Conservation (phyloP, 1,140 invertebrate genomes). For the Nephila pilipes region DNA sequence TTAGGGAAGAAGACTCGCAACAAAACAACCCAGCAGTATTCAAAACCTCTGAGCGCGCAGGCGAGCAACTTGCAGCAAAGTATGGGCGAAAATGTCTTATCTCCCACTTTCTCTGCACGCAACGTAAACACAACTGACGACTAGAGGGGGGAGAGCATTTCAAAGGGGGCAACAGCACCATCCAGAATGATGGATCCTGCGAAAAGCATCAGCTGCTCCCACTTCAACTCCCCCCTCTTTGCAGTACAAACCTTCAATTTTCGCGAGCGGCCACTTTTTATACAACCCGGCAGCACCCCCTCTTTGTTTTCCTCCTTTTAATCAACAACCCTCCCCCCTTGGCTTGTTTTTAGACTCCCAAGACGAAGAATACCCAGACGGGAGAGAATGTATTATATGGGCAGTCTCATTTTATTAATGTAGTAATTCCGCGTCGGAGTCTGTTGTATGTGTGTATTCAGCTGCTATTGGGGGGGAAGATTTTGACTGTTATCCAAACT, state of each 20-base stretch:
- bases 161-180: background rate
- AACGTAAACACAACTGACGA: constrained; percentile 66
- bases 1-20: background rate
- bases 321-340: constrained; percentile 59
- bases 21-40: background rate
- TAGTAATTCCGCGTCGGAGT: background rate
- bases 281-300: background rate
- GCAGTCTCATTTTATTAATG: constrained; percentile 41
- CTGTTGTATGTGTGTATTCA: constrained; percentile 33
- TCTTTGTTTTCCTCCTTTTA: constrained; percentile 67
- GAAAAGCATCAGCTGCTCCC: constrained; percentile 64
- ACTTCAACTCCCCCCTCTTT: background rate
- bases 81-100: constrained; percentile 23
- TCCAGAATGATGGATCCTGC: constrained; percentile 55
- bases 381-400: background rate
- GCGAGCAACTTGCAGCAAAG: too few species aligned
- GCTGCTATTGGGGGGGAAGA: constrained; percentile 1
- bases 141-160: background rate
- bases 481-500: constrained; percentile 1
- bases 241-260: constrained; percentile 27
- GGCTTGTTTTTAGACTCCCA: constrained; percentile 36
- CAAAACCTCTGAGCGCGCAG: background rate
- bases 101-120: constrained; percentile 38
- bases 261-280: constrained; percentile 23
- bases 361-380: background rate